Conservation (phyloP, 2,113 vertebrate genomes). For the Forbesichthys papilliferus region DNA sequence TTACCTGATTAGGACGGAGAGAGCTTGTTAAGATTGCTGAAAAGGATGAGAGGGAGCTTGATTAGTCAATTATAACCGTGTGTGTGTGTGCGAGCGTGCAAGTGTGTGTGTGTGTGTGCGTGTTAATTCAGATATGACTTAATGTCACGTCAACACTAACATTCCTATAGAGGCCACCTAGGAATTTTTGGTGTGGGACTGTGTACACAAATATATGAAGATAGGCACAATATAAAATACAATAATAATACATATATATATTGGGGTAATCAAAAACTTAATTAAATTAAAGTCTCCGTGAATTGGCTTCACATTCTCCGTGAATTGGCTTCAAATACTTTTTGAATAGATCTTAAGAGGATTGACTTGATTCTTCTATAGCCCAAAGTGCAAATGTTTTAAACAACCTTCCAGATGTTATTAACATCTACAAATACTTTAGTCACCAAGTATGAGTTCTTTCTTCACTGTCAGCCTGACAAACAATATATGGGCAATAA, state of each 20-base stretch:
- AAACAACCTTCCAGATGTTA: too few relatives aligned
- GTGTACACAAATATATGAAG: not conserved
- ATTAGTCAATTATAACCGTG: conserved; percentile 52
- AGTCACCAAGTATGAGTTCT: too few relatives aligned
- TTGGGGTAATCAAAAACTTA: not conserved
- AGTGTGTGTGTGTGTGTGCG: conserved; percentile 14
- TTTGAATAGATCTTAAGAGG: too few relatives aligned
- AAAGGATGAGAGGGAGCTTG: conserved; percentile 52
- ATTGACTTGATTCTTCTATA: too few relatives aligned
- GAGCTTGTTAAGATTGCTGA: conserved; percentile 47
- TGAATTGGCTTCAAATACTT: too few relatives aligned
- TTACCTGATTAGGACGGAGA: conserved; percentile 56
- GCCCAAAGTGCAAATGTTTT: too few relatives aligned
- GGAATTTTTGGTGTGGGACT: not conserved
- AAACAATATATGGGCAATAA: not conserved
- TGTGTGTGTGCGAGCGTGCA: not conserved
- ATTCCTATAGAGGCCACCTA: not conserved
- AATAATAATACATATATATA: not conserved
- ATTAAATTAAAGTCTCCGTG: not conserved
- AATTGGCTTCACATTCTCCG: not conserved
- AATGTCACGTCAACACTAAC: conserved; percentile 16
- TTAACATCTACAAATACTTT: too few relatives aligned
- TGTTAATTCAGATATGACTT: conserved; percentile 42
- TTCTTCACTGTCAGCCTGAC: conserved; percentile 3
- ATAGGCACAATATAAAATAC: not conserved